Evolutionary conservation across 2,113 vertebrate species (phyloP).

Genomic region (Lucifuga dentata): DNA sequence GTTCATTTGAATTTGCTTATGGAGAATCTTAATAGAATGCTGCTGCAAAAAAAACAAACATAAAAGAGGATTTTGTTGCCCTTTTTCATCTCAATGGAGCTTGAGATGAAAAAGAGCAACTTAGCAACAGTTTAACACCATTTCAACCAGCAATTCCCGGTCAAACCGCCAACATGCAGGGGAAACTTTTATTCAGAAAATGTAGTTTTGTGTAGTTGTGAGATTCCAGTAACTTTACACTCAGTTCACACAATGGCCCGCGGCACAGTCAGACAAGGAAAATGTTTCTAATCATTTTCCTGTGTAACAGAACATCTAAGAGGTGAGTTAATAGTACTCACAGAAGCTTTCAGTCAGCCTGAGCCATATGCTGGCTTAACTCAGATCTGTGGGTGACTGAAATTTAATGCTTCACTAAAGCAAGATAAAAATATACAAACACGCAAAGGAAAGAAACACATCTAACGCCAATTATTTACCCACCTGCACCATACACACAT

Average conservation of each 20-base stretch:
- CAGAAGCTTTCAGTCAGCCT: slow-evolving; percentile 9
- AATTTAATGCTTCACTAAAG: slow-evolving; percentile 37
- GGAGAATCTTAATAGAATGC: neutral
- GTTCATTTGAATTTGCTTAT: slow-evolving; percentile 30
- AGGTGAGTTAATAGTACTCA: slow-evolving; percentile 34
- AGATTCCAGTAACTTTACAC: slow-evolving; percentile 5
- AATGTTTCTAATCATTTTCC: slow-evolving; percentile 17
- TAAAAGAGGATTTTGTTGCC: slow-evolving; percentile 1
- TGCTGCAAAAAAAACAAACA: slow-evolving; percentile 12
- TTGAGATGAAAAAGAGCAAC: too few species aligned
- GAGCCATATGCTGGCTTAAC: slow-evolving; percentile 43
- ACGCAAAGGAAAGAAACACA: slow-evolving; percentile 22
- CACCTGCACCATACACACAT: slow-evolving; percentile 51
- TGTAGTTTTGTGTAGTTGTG: too few species aligned
- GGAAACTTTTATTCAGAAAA: too few species aligned
- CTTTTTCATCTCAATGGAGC: too few species aligned
- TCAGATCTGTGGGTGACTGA: slow-evolving; percentile 29
- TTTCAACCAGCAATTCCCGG: too few species aligned
- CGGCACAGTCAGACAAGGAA: neutral
- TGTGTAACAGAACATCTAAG: slow-evolving; percentile 21
- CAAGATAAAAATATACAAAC: slow-evolving; percentile 41
- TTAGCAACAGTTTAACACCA: too few species aligned
- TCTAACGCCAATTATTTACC: slow-evolving; percentile 47
- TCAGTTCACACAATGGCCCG: slow-evolving; percentile 21
- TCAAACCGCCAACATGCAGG: too few species aligned